Evolutionary conservation across 2,888 invertebrate genomes (phyloP), one percentile per base, ranked within the genome.

Genomic region (Drosophila lutescens): DNA sequence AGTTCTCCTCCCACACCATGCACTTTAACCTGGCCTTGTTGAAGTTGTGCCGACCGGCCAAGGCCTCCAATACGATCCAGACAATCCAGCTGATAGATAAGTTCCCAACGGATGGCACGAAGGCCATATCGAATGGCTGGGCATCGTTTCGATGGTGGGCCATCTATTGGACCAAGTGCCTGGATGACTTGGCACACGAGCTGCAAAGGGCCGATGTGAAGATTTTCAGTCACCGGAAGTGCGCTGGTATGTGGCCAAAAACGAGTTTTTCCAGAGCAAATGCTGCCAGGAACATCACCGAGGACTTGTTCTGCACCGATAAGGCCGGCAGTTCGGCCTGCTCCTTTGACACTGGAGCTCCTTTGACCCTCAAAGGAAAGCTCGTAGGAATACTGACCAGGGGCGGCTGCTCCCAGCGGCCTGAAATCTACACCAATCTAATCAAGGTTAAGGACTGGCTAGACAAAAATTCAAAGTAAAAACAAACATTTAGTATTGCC

Each of bases 271-370:
- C 15, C 15, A 12, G n/a, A 7, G 15, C 0, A 12, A 32, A n/a
- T 17, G 1, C 15, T 10, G 7, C 10, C 17, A 10, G 2, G 1
- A 32, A 26, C 13, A 13, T 62, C 20, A 40, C 47, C 7, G 47
- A 62, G 1, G 13, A 15, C 2, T 8, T 26, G 15, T 7, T 61
- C 20, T 57, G 46, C 57, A 62, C 58, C 32, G 4, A 8, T 0
- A 38, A 56, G 20, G 2, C n/a, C 2, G 10, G 8, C 0, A 8
- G 10, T 2, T 34, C 23, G 0, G 7, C 34, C 23, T 58, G 59
- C 58, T 46, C n/a, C 38, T 46, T n/a, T 2, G 44, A 38, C 38
- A 9, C 15, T 36, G 60, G 60, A 8, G 9, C 60, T 2, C 61
- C 58, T 4, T 8, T 62, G n/a, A 13, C 10, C n/a, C 5, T 12